Conservation (phyloP, 2,888 invertebrate genomes). For the Morinoia aosen region DNA sequence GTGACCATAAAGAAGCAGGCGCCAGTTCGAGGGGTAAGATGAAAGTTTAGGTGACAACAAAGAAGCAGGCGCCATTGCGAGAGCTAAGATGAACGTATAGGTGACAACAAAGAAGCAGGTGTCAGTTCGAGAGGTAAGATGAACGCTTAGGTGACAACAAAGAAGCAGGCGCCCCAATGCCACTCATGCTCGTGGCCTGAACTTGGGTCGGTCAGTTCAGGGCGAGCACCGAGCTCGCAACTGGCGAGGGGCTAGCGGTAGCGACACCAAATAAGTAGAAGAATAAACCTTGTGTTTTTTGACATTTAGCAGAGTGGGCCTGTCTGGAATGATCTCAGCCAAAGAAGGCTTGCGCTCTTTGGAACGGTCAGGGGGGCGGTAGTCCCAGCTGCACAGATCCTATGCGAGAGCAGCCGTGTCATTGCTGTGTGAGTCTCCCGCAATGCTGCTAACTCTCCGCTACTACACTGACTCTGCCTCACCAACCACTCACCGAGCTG, state of each 20-base stretch:
- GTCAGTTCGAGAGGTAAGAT: not conserved
- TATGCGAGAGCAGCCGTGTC: not conserved
- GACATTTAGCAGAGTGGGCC: slow-evolving; percentile 77
- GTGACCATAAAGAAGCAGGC: no score
- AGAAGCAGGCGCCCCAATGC: not conserved
- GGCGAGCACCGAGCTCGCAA: not conserved
- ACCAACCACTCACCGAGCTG: not conserved
- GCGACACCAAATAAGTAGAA: not conserved
- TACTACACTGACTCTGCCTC: not conserved
- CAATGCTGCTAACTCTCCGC: not conserved
- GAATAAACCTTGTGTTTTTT: slow-evolving; percentile 61
- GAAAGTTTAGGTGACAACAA: no score
- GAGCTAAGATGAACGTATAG: no score
- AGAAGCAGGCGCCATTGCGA: no score
- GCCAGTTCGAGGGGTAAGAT: no score
- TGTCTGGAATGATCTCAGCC: slow-evolving; percentile 96
- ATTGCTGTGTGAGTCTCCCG: slow-evolving; percentile 54
- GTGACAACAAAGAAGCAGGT: no score
- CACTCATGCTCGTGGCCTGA: slow-evolving; percentile 2
- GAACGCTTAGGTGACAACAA: not conserved
- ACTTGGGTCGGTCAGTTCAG: not conserved
- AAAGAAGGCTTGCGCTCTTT: slow-evolving; percentile 72
- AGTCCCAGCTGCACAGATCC: slow-evolving; percentile 48
- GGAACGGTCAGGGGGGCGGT: slow-evolving; percentile 55
- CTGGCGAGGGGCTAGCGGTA: not conserved